Evolutionary conservation across 2,113 vertebrate genomes (phyloP).

Genomic region (Australoheros scitulus): DNA sequence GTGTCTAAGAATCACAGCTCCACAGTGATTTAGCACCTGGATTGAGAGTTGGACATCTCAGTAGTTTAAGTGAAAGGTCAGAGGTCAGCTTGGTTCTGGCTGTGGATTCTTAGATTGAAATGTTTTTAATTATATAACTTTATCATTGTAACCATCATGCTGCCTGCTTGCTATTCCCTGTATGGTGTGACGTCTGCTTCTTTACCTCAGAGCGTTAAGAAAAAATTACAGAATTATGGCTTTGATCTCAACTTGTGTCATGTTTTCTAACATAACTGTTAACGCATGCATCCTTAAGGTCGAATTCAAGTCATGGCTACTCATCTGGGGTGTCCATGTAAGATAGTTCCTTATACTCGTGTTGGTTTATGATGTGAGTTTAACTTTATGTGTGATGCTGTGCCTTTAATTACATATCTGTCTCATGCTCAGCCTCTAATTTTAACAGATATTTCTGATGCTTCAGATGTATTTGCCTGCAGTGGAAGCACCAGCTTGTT

Average conservation of each 20-base stretch:
- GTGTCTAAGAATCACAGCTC: neutral
- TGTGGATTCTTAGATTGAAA: no score
- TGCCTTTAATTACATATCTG: neutral
- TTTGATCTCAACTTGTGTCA: no score
- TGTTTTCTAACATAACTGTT: no score
- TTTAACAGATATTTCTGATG: neutral
- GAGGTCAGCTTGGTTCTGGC: neutral
- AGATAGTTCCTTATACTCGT: neutral
- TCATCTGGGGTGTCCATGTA: neutral
- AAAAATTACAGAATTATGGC: no score
- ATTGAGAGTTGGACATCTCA: neutral
- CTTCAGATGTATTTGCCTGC: neutral
- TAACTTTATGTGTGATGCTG: neutral
- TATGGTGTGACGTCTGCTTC: no score
- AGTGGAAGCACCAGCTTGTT: neutral
- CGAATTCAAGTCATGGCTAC: neutral
- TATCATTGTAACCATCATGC: no score
- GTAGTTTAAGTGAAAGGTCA: neutral
- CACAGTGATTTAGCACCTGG: neutral
- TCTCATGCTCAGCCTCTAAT: no score
- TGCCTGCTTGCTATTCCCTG: no score
- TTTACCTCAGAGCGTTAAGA: no score
- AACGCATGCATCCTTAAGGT: no score
- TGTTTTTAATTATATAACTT: no score
- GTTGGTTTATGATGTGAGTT: neutral